A percentile compares a stretch with the other conserved stretches of the same genome.
Evolutionary conservation across 2,888 invertebrate species (phyloP).

Genomic region (Sphinx pinastri): DNA sequence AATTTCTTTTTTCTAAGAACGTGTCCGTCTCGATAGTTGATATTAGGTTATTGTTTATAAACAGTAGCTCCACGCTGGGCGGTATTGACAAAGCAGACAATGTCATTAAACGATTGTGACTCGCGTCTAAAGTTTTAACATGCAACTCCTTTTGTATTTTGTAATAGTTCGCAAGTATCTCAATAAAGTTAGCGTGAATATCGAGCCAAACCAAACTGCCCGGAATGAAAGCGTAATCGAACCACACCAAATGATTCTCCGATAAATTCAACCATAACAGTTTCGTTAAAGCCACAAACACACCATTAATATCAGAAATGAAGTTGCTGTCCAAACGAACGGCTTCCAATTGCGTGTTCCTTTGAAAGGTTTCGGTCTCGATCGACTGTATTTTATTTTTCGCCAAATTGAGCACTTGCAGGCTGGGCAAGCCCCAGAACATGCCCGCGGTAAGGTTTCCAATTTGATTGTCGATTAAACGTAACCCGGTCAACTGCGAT

Average conservation of each 20-base stretch:
- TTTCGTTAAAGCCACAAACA: conserved; percentile 92
- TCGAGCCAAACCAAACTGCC: conserved; percentile 94
- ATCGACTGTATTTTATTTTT: conserved; percentile 94
- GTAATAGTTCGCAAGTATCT: conserved; percentile 94
- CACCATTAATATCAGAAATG: conserved; percentile 94
- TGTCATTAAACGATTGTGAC: conserved; percentile 93
- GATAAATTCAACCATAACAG: conserved; percentile 94
- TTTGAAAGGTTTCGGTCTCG: conserved; percentile 93
- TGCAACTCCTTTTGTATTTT: conserved; percentile 91
- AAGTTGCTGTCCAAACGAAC: conserved; percentile 95
- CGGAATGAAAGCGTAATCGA: conserved; percentile 96
- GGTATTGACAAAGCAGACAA: conserved; percentile 92
- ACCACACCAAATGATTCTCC: conserved; percentile 95
- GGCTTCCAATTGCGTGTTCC: conserved; percentile 92
- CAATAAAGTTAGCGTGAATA: conserved; percentile 94
- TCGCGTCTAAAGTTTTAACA: conserved; percentile 93
- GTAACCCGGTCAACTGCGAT: conserved; percentile 92
- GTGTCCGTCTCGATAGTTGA: conserved; percentile 91
- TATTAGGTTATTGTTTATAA: conserved; percentile 95
- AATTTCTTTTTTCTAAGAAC: conserved; percentile 91
- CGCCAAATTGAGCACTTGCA: conserved; percentile 94
- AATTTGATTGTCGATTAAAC: conserved; percentile 95
- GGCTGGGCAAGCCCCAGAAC: conserved; percentile 92
- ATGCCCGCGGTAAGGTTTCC: conserved; percentile 93
- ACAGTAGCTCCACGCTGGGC: conserved; percentile 92